Evolutionary conservation across 2,797 vertebrate species (phyloP).

Genomic region (Anguilla marmorata): DNA sequence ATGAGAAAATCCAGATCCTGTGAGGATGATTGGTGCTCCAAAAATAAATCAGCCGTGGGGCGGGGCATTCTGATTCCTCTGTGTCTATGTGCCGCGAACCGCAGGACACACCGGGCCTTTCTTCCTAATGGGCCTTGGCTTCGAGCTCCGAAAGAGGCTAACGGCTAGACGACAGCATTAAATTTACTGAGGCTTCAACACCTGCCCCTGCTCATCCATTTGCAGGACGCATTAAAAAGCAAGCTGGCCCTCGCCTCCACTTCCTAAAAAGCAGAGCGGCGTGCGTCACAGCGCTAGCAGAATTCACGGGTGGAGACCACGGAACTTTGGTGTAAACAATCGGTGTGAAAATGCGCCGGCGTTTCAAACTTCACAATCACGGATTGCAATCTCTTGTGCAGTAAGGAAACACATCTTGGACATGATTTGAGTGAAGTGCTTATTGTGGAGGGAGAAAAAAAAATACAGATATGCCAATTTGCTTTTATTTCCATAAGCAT

Average conservation of each 20-base stretch:
- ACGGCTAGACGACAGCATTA: not conserved
- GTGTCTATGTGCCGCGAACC: not conserved
- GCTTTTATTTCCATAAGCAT: no score
- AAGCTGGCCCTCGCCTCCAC: not conserved
- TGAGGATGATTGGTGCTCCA: not conserved
- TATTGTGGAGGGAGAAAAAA: not conserved
- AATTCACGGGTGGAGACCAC: not conserved
- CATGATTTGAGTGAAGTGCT: not conserved
- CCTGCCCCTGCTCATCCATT: not conserved
- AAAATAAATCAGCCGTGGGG: not conserved
- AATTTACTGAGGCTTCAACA: not conserved
- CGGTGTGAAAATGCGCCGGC: not conserved
- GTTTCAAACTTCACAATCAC: not conserved
- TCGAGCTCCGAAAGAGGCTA: not conserved
- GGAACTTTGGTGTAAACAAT: not conserved
- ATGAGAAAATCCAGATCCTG: not conserved
- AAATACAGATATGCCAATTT: not conserved
- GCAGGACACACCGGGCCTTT: no score
- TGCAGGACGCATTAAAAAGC: not conserved
- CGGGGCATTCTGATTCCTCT: not conserved
- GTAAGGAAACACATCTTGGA: not conserved
- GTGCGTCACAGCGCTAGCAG: not conserved
- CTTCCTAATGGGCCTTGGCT: not conserved
- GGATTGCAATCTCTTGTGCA: not conserved
- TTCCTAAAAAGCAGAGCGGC: not conserved